Evolutionary conservation across 1,140 invertebrate species (phyloP), one percentile per base, ranked within the genome.

Genomic region (Drosophila paulistorum): DNA sequence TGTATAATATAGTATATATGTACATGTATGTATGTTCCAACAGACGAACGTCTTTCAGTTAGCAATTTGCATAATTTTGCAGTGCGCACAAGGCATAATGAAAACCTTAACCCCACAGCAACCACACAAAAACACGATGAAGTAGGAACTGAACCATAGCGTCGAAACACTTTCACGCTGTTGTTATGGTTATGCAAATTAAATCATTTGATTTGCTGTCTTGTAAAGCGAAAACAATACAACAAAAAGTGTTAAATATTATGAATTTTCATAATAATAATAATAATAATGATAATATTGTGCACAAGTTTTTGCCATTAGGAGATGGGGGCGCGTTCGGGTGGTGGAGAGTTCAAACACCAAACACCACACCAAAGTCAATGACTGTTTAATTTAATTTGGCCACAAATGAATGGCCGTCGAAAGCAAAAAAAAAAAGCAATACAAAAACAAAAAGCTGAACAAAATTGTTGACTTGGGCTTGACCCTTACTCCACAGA

Each of bases 361-460:
- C 17, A 14, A 51, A 20, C 45, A 3, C 17, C 17, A 51, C 45
- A 51, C 63, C 61, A 55, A 89, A 87, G 84, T 87, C 84, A 87
- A 87, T 87, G 84, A 87, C 84, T 87, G 84, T 81, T 87, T 87
- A 87, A 87, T 87, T 83, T 89, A 87, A 87, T 87, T 87, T 87
- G 73, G 62, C 59, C 37, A 79, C 78, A 86, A 86, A 87, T 86
- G 82, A 86, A 86, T 78, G 71, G 82, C 79, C 81, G 55, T 10
- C 55, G 14, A 35, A 35, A 33, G 14, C 30, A 58, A 57, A n/a
- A 30, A 7, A 58, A 57, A 57, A 57, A 57, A 23, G 3, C 3
- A 26, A 39, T 23, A 39, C 10, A 20, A 33, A 41, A 41, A 62
- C 55, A 33, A 23, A 51, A 51, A 9, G 45, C 45, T 48, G 10